Conservation (phyloP, 2,113 vertebrate genomes). For the Osmerus eperlanus region DNA sequence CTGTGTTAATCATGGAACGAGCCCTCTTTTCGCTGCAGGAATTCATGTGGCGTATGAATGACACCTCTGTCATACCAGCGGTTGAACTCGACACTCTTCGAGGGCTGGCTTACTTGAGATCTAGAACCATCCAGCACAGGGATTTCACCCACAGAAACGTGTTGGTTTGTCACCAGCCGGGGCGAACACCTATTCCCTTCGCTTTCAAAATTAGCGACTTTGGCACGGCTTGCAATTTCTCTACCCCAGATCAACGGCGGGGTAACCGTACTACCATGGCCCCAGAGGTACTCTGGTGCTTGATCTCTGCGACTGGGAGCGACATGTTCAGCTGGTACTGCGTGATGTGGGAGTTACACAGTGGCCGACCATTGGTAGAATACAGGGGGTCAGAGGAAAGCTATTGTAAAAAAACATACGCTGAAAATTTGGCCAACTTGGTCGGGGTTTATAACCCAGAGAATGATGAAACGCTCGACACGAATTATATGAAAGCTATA, state of each 20-base stretch:
- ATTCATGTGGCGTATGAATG: not conserved
- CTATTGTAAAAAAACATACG: not conserved
- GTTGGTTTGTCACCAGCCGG: no score
- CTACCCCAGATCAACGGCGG: no score
- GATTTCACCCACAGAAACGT: no score
- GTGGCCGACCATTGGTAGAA: not conserved
- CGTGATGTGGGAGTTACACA: constrained; percentile 2
- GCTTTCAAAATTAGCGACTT: no score
- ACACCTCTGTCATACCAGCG: not conserved
- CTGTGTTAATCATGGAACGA: not conserved
- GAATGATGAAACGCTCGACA: accelerated
- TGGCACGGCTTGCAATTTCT: no score
- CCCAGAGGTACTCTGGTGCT: no score
- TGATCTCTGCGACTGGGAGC: not conserved
- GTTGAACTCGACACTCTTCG: not conserved
- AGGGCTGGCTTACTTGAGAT: not conserved
- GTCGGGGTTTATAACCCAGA: not conserved
- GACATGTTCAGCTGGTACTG: not conserved
- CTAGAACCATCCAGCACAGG: not conserved
- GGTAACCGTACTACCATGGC: no score
- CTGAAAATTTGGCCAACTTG: not conserved
- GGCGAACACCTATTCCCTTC: no score
- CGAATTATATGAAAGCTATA: not conserved
- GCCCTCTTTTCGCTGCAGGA: not conserved
- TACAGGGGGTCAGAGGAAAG: not conserved